Evolutionary conservation across 2,113 vertebrate species (phyloP).

Genomic region (Pangasianodon hypophthalmus): DNA sequence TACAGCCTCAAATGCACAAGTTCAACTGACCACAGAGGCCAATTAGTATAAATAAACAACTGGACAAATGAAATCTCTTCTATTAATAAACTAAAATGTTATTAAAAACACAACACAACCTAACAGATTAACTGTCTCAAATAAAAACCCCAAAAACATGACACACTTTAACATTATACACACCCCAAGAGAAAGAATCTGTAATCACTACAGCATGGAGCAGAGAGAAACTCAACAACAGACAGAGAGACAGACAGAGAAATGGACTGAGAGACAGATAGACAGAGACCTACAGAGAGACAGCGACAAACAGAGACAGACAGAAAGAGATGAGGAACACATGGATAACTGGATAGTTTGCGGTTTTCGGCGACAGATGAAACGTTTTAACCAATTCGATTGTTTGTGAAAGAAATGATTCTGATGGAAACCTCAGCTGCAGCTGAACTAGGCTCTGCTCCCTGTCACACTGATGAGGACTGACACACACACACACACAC

Average conservation of each 20-base stretch:
- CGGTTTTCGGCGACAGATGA: slow-evolving; percentile 89
- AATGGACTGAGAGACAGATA: slow-evolving; percentile 48
- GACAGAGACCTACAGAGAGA: slow-evolving; percentile 60
- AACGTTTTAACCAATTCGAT: slow-evolving; percentile 94
- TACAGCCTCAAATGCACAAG: not conserved
- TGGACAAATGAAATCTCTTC: not conserved
- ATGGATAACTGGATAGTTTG: slow-evolving; percentile 78
- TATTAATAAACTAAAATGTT: not conserved
- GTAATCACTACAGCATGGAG: not conserved
- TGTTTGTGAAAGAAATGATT: slow-evolving; percentile 99
- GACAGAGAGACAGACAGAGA: slow-evolving; percentile 35
- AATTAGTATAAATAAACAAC: not conserved
- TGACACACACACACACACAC: slow-evolving; percentile 75
- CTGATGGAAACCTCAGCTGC: slow-evolving; percentile 92
- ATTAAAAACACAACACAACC: not conserved
- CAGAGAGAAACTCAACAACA: slow-evolving; percentile 50
- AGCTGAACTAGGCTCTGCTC: slow-evolving; percentile 85
- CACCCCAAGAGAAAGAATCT: not conserved
- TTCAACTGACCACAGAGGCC: not conserved
- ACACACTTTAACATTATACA: not conserved
- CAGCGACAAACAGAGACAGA: slow-evolving; percentile 54
- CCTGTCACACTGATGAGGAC: slow-evolving; percentile 84
- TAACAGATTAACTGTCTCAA: not conserved
- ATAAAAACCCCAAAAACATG: not conserved
- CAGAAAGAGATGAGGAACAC: slow-evolving; percentile 55